These are phyloP conservation scores for Chondrilla cf. caribensis DNA, from an alignment of 37 sponge, comb jelly and placozoan species.

Conservation along the genomic window DNA sequence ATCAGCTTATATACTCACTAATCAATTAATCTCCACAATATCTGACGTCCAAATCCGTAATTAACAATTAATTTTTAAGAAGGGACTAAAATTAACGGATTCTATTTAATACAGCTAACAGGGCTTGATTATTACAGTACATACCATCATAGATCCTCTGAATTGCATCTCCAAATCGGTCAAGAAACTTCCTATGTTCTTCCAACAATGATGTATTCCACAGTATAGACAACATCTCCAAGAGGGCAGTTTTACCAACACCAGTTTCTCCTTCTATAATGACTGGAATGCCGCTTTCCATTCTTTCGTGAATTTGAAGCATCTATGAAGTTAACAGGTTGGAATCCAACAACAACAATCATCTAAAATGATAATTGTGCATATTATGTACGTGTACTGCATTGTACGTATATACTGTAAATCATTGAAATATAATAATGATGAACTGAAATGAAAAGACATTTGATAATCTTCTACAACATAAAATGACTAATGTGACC, in stretches of 20 bases:
- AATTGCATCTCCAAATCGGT: background rate
- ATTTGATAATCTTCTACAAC: no score
- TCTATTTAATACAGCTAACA: no score
- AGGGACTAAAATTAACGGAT: no score
- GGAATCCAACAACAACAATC: constrained; percentile 13
- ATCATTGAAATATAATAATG: background rate
- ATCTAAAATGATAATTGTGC: constrained; percentile 21
- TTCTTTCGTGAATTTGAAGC: constrained; percentile 54
- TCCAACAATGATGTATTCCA: constrained; percentile 35
- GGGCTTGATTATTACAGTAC: no score
- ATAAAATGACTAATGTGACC: no score
- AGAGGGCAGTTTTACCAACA: constrained; percentile 55
- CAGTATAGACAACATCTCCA: constrained; percentile 54
- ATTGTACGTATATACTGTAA: no score
- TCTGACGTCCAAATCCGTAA: no score
- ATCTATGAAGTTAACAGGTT: constrained; percentile 28
- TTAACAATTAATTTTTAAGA: no score
- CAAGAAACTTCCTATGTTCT: background rate
- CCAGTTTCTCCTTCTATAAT: constrained; percentile 69
- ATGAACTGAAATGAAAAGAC: no score
- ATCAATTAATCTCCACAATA: no score
- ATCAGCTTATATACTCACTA: no score
- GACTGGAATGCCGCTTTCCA: constrained; percentile 56
- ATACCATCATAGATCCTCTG: no score
- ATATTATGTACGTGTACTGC: background rate